Percentiles rank a stretch among this genome's conserved stretches.
Evolutionary conservation across 2,888 invertebrate species (phyloP).

Genomic region (Cylindroiulus punctatus): DNA sequence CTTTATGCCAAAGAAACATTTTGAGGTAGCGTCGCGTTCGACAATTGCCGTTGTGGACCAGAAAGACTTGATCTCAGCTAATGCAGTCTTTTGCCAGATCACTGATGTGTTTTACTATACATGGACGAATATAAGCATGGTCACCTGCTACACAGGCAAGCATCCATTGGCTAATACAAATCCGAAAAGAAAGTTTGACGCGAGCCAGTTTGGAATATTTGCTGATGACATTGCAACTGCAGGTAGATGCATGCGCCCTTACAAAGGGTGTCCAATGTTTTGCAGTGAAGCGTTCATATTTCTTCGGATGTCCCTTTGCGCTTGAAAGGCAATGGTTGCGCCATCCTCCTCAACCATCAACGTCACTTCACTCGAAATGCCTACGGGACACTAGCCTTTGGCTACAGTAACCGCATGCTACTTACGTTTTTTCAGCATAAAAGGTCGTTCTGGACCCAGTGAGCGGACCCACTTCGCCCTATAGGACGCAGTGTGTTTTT

Average conservation of each 20-base stretch:
- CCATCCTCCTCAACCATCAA: not conserved
- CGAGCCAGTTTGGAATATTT: too few species aligned
- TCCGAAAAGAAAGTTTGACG: too few species aligned
- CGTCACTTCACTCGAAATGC: not conserved
- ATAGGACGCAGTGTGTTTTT: not conserved
- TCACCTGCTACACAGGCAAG: not conserved
- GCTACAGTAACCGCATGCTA: not conserved
- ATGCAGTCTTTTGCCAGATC: too few species aligned
- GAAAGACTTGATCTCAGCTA: not conserved
- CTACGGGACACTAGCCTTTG: not conserved
- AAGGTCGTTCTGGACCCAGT: not conserved
- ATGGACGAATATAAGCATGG: too few species aligned
- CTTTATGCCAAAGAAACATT: slow-evolving; percentile 20
- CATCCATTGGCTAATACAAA: too few species aligned
- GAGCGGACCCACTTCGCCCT: not conserved
- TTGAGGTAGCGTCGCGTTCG: not conserved
- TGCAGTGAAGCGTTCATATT: not conserved
- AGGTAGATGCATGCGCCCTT: not conserved
- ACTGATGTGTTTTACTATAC: too few species aligned
- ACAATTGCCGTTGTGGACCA: not conserved
- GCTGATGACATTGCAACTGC: too few species aligned
- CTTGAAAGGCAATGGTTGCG: too few species aligned
- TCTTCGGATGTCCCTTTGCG: not conserved
- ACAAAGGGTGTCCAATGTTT: not conserved
- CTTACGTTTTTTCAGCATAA: too few species aligned